These are phyloP conservation scores for Diglossa brunneiventris DNA, from an alignment of 2,113 vertebrate species.

Conservation along the genomic window DNA sequence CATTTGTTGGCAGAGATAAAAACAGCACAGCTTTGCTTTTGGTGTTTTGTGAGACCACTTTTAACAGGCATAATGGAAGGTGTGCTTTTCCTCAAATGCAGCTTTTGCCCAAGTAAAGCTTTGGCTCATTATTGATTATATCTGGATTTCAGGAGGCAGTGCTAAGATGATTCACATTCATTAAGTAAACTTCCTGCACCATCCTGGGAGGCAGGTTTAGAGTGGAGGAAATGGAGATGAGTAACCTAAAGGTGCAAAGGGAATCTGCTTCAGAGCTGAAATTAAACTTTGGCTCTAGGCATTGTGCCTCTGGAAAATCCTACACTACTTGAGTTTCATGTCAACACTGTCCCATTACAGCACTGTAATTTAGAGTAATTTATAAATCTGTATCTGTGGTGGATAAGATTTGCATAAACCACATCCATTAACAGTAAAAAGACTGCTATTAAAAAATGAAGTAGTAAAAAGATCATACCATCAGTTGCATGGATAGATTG, in stretches of 20 bases:
- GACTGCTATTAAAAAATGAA: neutral
- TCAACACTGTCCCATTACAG: constrained; percentile 18
- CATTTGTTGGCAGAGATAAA: neutral
- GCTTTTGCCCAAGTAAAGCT: neutral
- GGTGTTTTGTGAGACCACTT: neutral
- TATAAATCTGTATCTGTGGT: constrained; percentile 1
- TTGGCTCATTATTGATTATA: neutral
- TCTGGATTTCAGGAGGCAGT: neutral
- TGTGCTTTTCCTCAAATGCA: neutral
- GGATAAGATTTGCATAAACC: constrained; percentile 14
- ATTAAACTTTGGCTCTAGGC: neutral
- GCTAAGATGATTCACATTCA: neutral
- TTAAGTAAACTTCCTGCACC: neutral
- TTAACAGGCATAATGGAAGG: neutral
- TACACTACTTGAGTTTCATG: neutral
- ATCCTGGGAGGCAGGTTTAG: neutral
- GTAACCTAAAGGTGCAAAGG: neutral
- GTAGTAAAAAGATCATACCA: neutral
- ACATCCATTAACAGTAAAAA: constrained; percentile 1
- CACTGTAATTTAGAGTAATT: neutral
- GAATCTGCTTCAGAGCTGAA: neutral
- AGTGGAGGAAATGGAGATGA: neutral
- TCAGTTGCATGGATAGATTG: neutral
- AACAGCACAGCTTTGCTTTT: neutral
- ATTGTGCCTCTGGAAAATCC: neutral